These are phyloP conservation scores for Cheirogaleus major DNA, from an alignment of 2,797 vertebrate species.

Conservation along the genomic window DNA sequence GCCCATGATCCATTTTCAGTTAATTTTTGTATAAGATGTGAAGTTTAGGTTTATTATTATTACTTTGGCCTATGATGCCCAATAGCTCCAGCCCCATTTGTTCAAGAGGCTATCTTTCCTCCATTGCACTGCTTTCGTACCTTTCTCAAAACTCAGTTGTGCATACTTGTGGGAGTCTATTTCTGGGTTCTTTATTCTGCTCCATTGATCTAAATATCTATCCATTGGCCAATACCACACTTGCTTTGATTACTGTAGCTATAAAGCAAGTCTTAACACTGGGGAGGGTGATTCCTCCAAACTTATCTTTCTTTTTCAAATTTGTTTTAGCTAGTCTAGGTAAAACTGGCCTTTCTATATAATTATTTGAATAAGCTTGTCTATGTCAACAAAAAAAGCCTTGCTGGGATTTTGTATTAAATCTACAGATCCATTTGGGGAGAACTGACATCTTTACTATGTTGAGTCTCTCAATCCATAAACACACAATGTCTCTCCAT, in stretches of 20 bases:
- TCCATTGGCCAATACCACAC: neutral
- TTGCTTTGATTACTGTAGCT: neutral
- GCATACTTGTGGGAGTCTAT: neutral
- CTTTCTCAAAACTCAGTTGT: neutral
- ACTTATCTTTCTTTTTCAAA: constrained; percentile 18
- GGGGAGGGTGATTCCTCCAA: neutral
- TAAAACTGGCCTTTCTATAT: neutral
- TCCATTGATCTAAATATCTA: neutral
- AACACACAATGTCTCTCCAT: neutral
- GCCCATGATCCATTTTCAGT: neutral
- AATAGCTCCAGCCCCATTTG: neutral
- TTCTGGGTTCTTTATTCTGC: neutral
- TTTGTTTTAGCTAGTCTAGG: neutral
- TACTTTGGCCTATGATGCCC: neutral
- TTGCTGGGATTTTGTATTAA: neutral
- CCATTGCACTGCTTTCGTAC: neutral
- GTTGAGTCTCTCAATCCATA: neutral
- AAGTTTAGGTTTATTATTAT: neutral
- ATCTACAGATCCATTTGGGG: neutral
- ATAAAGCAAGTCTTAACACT: neutral
- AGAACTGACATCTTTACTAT: neutral
- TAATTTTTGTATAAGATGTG: neutral
- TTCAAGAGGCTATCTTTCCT: neutral
- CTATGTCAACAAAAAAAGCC: neutral
- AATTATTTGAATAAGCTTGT: neutral